These are phyloP conservation scores for Falco naumanni DNA, from an alignment of 2,797 vertebrate genomes.

Conservation along the genomic window DNA sequence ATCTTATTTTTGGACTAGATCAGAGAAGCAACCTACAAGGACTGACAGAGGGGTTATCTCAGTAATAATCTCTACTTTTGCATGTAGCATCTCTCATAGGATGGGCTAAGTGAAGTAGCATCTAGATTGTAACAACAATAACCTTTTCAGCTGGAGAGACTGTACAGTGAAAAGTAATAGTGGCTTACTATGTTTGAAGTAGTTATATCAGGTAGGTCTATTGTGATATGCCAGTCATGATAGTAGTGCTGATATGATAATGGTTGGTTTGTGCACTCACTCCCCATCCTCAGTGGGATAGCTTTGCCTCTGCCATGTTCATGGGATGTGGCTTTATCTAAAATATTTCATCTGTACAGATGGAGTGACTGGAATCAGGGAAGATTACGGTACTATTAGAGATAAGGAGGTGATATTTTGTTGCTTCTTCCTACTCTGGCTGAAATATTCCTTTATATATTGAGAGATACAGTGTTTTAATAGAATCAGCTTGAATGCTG, in stretches of 20 bases:
- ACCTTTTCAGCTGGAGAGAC: slow-evolving; percentile 33
- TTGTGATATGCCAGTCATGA: not conserved
- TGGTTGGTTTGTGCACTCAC: not conserved
- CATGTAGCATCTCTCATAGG: slow-evolving; percentile 2
- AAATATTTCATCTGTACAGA: not conserved
- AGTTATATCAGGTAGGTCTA: not conserved
- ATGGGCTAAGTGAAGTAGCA: slow-evolving; percentile 6
- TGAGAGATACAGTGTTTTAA: not conserved
- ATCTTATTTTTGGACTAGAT: slow-evolving; percentile 60
- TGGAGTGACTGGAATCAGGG: not conserved
- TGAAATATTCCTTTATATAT: not conserved
- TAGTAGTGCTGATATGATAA: not conserved
- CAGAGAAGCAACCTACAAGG: not conserved
- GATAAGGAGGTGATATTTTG: not conserved
- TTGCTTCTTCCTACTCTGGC: not conserved
- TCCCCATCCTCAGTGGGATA: not conserved
- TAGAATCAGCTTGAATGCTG: not conserved
- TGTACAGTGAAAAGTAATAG: slow-evolving; percentile 22
- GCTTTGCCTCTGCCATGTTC: not conserved
- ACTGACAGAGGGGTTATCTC: slow-evolving; percentile 8
- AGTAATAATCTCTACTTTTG: slow-evolving; percentile 36
- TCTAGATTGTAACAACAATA: slow-evolving; percentile 13
- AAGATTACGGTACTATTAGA: not conserved
- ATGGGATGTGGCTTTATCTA: not conserved
- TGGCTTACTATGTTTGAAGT: not conserved